Conservation (phyloP, 2,113 vertebrate genomes). For the Glaucidium brasilianum region DNA sequence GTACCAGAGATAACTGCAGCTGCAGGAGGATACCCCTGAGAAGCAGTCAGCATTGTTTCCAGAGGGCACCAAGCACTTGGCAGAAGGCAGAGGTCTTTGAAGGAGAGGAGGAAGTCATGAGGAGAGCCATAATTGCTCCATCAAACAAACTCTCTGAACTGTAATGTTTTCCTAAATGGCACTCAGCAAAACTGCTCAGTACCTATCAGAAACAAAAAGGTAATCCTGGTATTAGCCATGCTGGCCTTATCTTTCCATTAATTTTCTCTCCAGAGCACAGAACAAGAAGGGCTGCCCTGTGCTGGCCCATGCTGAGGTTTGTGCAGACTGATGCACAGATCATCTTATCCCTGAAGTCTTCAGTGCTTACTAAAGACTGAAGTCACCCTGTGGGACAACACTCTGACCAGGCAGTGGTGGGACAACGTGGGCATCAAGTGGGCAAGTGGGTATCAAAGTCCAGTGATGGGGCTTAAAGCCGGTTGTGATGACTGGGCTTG, state of each 20-base stretch:
- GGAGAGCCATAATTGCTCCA: background rate
- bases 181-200: background rate
- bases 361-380: background rate
- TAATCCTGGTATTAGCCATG: background rate
- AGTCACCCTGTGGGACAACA: background rate
- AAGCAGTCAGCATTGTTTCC: fast-evolving
- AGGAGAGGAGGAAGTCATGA: background rate
- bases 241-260: background rate
- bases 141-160: background rate
- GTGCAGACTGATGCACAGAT: background rate
- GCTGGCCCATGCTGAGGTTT: background rate
- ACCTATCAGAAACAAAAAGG: background rate
- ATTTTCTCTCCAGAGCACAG: background rate
- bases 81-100: background rate
- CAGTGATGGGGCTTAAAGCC: background rate
- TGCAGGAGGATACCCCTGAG: background rate
- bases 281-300: background rate
- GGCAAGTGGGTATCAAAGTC: background rate
- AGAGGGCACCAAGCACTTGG: fast-evolving
- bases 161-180: background rate
- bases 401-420: background rate
- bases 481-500: background rate
- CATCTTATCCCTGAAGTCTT: background rate
- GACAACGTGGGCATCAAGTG: background rate
- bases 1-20: background rate